phyloP scores from a whole-genome alignment of 2,888 invertebrate genomes.

The Aromia moschata region DNA sequence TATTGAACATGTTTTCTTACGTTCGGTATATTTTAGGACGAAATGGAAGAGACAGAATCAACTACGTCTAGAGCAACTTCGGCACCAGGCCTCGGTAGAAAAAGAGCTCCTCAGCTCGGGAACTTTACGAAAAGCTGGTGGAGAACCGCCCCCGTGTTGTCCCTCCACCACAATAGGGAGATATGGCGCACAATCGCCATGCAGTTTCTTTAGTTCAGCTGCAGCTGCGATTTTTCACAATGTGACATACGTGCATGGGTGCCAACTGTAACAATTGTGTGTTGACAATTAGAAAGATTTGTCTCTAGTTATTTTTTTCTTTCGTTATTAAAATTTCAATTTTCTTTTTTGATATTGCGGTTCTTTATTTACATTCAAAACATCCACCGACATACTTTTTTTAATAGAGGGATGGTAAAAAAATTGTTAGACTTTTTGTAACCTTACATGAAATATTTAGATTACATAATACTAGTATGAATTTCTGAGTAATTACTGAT shows the following conservation, averaged over 20 bases:
- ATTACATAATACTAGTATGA: no score
- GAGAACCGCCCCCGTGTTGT: conserved; percentile 55
- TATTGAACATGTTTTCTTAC: no score
- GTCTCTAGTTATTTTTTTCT: no score
- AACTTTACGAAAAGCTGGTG: conserved; percentile 47
- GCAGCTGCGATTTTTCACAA: conserved; percentile 79
- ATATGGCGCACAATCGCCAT: conserved; percentile 62
- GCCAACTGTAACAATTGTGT: conserved; percentile 69
- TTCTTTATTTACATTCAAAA: no score
- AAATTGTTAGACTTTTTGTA: no score
- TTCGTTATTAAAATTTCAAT: no score
- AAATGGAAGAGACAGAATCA: conserved; percentile 93
- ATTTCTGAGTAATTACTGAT: no score
- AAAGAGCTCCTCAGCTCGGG: conserved; percentile 68
- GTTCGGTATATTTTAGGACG: conserved; percentile 74
- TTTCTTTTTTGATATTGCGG: not conserved
- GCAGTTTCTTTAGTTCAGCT: conserved; percentile 75
- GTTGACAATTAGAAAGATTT: no score
- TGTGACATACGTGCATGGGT: conserved; percentile 78
- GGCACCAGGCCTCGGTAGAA: conserved; percentile 83
- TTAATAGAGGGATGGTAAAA: no score
- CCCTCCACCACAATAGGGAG: conserved; percentile 53
- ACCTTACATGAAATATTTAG: no score
- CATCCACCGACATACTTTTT: no score
- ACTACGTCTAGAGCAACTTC: conserved; percentile 82